Base-by-base conservation (phyloP, 2,888 invertebrate genomes). In the Lasioglossum calceatum region DNA sequence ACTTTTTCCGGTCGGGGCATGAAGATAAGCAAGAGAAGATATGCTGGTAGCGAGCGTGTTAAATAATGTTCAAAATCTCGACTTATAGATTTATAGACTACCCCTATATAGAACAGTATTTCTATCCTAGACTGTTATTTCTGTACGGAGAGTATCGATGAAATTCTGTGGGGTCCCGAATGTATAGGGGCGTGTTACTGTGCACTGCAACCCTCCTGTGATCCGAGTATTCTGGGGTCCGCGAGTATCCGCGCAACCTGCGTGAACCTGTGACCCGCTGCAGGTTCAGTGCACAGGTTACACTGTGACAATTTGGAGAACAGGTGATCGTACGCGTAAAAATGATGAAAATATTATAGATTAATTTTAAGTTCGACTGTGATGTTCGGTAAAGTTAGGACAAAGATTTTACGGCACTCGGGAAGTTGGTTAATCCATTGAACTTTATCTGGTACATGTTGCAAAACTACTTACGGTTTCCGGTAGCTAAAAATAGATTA, bases 181-280 rank as follows among this genome's bases (percentile, higher is more conserved):
- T 12, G 58, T 42, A 71, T 71, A 71, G 71, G 71, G 71, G 71
- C 44, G 44, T n/a, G n/a, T 71, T 14, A 42, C 23, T 14, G 19
- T 42, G 14, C 23, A 4, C 42, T 14, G n/a, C 42, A 42, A 71
- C 71, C 71, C 71, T 42, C 71, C 42, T 42, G 71, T 2, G 71
- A 71, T 19, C 67, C 27, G 67, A 67, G 32, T 36, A 19, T n/a
- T 71, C n/a, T n/a, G n/a, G 71, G 71, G 71, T 71, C n/a, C 42
- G 5, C 42, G 42, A 71, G 42, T n/a, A n/a, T 42, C 19, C 67
- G 19, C 39, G 71, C 71, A 71, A 71, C 42, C 71, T 71, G 71
- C 14, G 14, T 5, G 70, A 39, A 71, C 70, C 70, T 71, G 39
- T 42, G 71, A 39, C n/a, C n/a, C n/a, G 14, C 39, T n/a, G 14